phyloP scores from a whole-genome alignment of 2,888 invertebrate genomes.

The Cerastis leucographa region DNA sequence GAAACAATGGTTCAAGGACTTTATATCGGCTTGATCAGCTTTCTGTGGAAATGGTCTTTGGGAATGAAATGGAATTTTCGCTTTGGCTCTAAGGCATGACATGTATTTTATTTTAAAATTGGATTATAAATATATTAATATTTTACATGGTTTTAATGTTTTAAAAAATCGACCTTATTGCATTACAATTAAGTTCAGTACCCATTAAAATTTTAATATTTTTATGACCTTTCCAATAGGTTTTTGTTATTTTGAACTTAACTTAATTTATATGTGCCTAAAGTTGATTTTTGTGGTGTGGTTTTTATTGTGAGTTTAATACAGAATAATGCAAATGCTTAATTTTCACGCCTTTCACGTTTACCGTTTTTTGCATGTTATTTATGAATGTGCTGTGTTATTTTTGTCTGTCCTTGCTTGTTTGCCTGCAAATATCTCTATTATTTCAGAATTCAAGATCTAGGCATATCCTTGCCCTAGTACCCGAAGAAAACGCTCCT shows the following conservation, averaged over 20 bases:
- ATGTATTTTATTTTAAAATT: not conserved
- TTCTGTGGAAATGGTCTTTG: no score
- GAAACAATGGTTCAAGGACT: not conserved
- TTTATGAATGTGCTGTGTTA: not conserved
- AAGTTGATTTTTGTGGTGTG: no score
- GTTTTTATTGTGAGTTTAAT: no score
- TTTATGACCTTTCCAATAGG: not conserved
- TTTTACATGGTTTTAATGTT: not conserved
- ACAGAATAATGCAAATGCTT: no score
- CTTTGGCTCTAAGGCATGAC: not conserved
- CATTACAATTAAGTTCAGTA: not conserved
- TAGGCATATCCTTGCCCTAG: not conserved
- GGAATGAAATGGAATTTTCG: not conserved
- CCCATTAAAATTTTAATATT: not conserved
- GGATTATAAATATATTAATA: not conserved
- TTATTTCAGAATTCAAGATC: slow-evolving; percentile 16
- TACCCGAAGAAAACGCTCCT: slow-evolving; percentile 7
- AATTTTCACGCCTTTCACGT: not conserved
- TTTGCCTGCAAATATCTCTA: slow-evolving; percentile 1
- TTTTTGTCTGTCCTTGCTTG: slow-evolving; percentile 3
- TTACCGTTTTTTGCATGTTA: not conserved
- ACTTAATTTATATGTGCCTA: not conserved
- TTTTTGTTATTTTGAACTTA: not conserved
- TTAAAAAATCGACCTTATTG: not conserved
- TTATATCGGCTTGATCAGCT: not conserved